These are phyloP conservation scores for Caradrina clavipalpis DNA, from an alignment of 2,888 invertebrate species.

Conservation along the genomic window DNA sequence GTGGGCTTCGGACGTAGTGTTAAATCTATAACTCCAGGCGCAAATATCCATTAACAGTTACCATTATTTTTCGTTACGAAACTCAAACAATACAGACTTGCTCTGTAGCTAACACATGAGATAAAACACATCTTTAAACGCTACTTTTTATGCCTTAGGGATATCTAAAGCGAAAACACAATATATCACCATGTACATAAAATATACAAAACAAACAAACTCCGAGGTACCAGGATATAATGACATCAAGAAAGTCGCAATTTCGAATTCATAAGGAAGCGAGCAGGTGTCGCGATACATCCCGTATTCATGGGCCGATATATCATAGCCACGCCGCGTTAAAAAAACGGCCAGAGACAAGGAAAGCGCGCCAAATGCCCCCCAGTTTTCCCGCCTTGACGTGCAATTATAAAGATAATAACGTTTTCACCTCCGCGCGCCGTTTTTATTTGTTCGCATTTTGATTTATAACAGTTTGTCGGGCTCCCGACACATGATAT, in stretches of 20 bases:
- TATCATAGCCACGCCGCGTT: slow-evolving; percentile 82
- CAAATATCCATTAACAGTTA: slow-evolving; percentile 31
- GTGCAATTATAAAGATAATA: slow-evolving; percentile 91
- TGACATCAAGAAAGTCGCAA: slow-evolving; percentile 82
- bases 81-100: slow-evolving; percentile 32
- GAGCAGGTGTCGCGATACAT: slow-evolving; percentile 87
- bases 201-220: slow-evolving; percentile 60
- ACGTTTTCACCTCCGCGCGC: slow-evolving; percentile 88
- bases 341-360: slow-evolving; percentile 74
- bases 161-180: slow-evolving; percentile 50
- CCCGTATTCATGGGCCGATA: slow-evolving; percentile 90
- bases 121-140: slow-evolving; percentile 15
- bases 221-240: slow-evolving; percentile 73
- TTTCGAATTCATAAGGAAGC: slow-evolving; percentile 87
- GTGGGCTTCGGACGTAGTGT: slow-evolving; percentile 49
- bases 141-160: slow-evolving; percentile 20
- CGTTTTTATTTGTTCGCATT: slow-evolving; percentile 87
- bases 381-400: slow-evolving; percentile 85
- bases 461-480: slow-evolving; percentile 87
- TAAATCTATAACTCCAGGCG: slow-evolving; percentile 44
- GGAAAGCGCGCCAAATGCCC: slow-evolving; percentile 77
- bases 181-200: slow-evolving; percentile 56
- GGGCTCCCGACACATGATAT: slow-evolving; percentile 71
- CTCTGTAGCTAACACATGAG: neutral
- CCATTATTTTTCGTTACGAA: slow-evolving; percentile 1